Evolutionary conservation across 2,113 vertebrate genomes (phyloP), one percentile per base, ranked within the genome.

Genomic region (Zosterops pallidus): DNA sequence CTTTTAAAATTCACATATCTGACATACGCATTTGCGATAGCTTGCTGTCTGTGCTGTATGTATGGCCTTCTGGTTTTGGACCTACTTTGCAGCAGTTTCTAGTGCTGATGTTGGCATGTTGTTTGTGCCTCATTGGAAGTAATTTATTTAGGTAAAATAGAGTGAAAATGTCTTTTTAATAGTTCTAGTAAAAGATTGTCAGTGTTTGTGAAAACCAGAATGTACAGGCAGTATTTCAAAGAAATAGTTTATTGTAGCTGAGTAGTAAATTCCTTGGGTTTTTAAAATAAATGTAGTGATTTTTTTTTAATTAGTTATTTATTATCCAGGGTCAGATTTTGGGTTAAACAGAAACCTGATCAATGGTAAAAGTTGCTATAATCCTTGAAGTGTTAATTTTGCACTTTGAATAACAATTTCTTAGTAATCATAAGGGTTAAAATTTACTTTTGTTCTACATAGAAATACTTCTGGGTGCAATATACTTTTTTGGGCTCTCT

Each of bases 1-100:
- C 16, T 68, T 78, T 11, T 47, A 23, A 59, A 20, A 6, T 49
- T 72, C 0, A 5, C 82, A 15, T 49, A 12, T 46, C 11, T 28
- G n/a, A 26, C 42, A 9, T 0, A 21, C 0, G 0, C 37, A 5
- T 56, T 84, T 92, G 16, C 67, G 16, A 16, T 52, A 13, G 25
- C 25, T 53, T 80, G 37, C 9, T 79, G 20, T 37, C 19, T 59
- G 6, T 76, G 24, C 26, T 57, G 1, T 12, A 24, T 3, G 1
- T 70, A 26, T 20, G 56, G 18, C n/a, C 26, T 53, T 77, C 23
- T 55, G 28, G 9, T 9, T 91, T 60, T 78, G 14, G 33, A 47
- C 11, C 11, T 91, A 4, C n/a, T 75, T 68, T 46, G 29, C 23
- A 47, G 42, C 18, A 50, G 14, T 71, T 75, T 42, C 14, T 67